Evolutionary conservation across 1,140 invertebrate species (phyloP), one percentile per base, ranked within the genome.

Genomic region (Cherax quadricarinatus): DNA sequence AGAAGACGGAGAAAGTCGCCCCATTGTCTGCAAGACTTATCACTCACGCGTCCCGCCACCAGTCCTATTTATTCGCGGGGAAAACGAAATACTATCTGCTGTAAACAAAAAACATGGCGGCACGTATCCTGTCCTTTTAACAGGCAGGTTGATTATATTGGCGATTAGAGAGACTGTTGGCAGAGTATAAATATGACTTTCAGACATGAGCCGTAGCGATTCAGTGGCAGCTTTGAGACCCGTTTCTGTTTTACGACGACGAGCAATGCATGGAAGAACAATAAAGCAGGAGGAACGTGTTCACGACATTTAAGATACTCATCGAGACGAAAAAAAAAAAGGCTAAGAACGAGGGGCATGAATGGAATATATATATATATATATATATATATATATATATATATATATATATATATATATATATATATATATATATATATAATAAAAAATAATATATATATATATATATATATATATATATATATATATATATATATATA

Each of bases 41-140:
- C 49, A 53, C 80, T 82, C 80, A 82, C 48, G 18, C 79, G 30
- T 81, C 79, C 16, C 79, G 18, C 80, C n/a, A 21, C 18, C 21
- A 24, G 6, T 24, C 24, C 70, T 21, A 6, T 16, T 2, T 53
- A 9, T 62, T 16, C 49, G 82, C 53, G 53, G 41, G 82, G 7
- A 57, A n/a, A 62, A 57, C 53, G 62, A 57, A 84, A 60, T 24
- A 30, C 82, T 24, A 57, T 84, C 53, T 5, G 4, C 82, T 24
- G 53, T 62, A 84, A 84, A 84, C 82, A 84, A 84, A 84, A 84
- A 49, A 41, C 53, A 62, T 18, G 21, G 12, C 48, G 14, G 18
- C 12, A n/a, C 24, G 57, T 84, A 30, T 84, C 57, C 16, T 21
- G 6, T 30, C 57, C 30, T 24, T 21, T n/a, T 62, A 57, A 84